Base-by-base conservation (phyloP, 2,113 vertebrate species). In the Laterallus jamaicensis region DNA sequence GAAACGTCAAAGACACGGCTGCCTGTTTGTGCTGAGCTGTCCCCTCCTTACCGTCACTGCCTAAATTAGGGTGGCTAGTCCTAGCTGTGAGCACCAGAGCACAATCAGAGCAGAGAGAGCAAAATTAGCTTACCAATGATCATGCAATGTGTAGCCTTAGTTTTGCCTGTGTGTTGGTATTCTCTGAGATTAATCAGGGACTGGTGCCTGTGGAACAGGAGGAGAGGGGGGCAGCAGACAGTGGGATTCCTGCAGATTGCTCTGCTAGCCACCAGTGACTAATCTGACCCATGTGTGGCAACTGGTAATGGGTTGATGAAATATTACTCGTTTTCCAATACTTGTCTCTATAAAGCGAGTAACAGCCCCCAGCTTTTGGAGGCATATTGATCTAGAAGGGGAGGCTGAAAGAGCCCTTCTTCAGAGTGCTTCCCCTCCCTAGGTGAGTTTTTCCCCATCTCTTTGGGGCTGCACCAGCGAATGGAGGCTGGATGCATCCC, bases 71-170 rank as follows among this genome's bases (percentile, higher is more conserved):
- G 11, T 6, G 5, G 70, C 54, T 89, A 16, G n/a, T 47, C 44
- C 81, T 79, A 66, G 69, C 86, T 62, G 29, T 14, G 74, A 67
- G 50, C 5, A 83, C 49, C 83, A 88, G 92, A 14, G 77, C 86
- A 71, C 44, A 32, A 91, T 74, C 42, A 62, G 29, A 54, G 82
- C 58, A 71, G 85, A 56, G 80, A 28, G 37, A 71, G 63, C 37
- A 91, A 88, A 96, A 93, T 84, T 69, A 94, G 69, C 54, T 73
- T 69, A 68, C 86, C 84, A 88, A 92, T 96, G 90, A 90, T 71
- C 26, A 44, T 29, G 60, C 29, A 78, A 39, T 6, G 9, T 75
- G 70, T 89, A 91, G 88, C 69, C 73, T 52, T 73, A 68, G 80
- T 82, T 93, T 91, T 76, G 83, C 52, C 69, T 44, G 9, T 9